A percentile compares a stretch with the other conserved stretches of the same genome.
phyloP scores from a whole-genome alignment of 1,140 invertebrate genomes.

The Drosophila grimshawi region DNA sequence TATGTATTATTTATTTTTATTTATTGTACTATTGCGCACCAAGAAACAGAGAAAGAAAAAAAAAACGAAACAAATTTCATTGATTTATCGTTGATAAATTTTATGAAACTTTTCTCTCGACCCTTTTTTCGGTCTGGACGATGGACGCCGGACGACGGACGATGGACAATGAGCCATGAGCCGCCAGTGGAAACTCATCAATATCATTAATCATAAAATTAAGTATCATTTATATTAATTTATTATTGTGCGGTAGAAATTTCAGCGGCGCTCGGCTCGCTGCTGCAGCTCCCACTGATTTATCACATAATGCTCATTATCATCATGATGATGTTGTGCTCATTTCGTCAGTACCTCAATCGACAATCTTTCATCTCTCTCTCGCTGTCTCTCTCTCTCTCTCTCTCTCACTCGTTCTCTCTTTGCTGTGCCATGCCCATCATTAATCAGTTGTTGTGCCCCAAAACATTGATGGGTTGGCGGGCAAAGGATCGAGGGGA shows the following conservation, averaged over 20 bases:
- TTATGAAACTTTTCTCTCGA: conserved; percentile 71
- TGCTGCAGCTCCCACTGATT: conserved; percentile 51
- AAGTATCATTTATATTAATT: conserved; percentile 84
- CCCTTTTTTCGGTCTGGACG: conserved; percentile 39
- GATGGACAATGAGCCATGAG: conserved; percentile 16
- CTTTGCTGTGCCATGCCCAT: conserved; percentile 52
- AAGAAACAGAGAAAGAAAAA: conserved; percentile 1
- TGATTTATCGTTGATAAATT: conserved; percentile 81
- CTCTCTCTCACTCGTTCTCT: conserved; percentile 30
- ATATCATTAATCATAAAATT: conserved; percentile 84
- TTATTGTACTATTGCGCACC: conserved; percentile 70
- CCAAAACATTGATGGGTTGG: conserved; percentile 13
- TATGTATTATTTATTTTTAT: conserved; percentile 80
- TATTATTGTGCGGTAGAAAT: conserved; percentile 81
- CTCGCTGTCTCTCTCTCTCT: conserved; percentile 14
- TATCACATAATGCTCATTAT: conserved; percentile 81
- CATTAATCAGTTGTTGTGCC: conserved; percentile 69
- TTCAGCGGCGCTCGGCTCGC: conserved; percentile 65
- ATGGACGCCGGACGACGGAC: not conserved
- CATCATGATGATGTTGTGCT: conserved; percentile 80
- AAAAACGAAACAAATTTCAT: conserved; percentile 28
- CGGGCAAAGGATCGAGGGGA: not conserved
- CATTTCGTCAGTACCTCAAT: conserved; percentile 67
- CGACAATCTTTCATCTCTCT: conserved; percentile 25
- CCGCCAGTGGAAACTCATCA: conserved; percentile 69